These are phyloP conservation scores for Bacillus rossius DNA, from an alignment of 1,140 invertebrate genomes.

Conservation along the genomic window DNA sequence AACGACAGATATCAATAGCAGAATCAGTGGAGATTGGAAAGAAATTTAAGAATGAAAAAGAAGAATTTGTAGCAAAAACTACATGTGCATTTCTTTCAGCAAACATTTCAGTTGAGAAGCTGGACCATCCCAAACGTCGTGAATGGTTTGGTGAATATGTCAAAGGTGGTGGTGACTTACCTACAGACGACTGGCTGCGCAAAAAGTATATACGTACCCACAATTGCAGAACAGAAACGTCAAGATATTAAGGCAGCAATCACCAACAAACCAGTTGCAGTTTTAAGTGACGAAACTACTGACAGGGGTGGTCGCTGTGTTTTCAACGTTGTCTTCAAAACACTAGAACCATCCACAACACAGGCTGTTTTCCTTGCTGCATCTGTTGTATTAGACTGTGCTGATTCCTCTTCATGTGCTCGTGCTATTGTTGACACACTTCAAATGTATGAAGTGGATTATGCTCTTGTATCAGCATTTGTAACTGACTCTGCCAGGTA, in stretches of 20 bases:
- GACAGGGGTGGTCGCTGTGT: neutral
- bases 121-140: neutral
- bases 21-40: neutral
- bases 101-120: neutral
- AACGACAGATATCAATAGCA: neutral
- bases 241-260: neutral
- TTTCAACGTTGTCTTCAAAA: neutral
- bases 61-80: neutral
- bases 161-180: neutral
- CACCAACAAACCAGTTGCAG: neutral
- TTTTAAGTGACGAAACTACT: constrained; percentile 2
- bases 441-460: neutral
- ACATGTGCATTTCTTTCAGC: neutral
- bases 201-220: too few relatives aligned
- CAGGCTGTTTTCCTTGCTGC: neutral
- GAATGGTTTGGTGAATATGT: neutral
- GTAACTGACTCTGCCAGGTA: neutral
- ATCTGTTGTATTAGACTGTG: neutral
- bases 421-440: neutral
- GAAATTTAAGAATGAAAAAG: neutral
- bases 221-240: neutral
- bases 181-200: too few relatives aligned
- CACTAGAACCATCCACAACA: neutral
- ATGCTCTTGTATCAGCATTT: neutral
- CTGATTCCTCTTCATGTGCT: neutral